Conservation (phyloP, 2,888 invertebrate species). For the Diarsia mendica region DNA sequence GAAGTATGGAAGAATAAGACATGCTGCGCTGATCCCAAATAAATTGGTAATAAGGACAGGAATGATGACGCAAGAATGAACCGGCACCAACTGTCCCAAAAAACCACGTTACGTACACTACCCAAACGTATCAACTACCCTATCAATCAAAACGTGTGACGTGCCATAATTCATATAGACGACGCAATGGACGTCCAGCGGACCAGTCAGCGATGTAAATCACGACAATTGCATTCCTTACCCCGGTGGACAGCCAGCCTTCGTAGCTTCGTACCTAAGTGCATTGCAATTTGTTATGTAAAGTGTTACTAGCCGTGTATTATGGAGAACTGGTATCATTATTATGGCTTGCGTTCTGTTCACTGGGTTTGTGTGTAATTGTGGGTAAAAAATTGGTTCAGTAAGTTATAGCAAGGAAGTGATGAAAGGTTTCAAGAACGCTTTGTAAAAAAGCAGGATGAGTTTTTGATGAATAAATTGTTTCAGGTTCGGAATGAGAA, state of each 20-base stretch:
- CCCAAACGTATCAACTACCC: constrained; percentile 25
- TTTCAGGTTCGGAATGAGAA: neutral
- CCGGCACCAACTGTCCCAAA: constrained; percentile 25
- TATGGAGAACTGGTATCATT: constrained; percentile 63
- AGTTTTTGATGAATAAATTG: neutral
- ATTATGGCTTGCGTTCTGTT: constrained; percentile 58
- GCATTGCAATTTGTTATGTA: constrained; percentile 74
- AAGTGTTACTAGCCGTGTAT: constrained; percentile 66
- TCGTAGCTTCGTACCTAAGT: constrained; percentile 65
- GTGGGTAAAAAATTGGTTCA: constrained; percentile 40
- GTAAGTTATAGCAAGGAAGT: constrained; percentile 29
- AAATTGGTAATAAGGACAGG: too few relatives aligned
- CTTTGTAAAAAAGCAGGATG: neutral
- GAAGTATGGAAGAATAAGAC: too few relatives aligned
- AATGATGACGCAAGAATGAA: too few relatives aligned
- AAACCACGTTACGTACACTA: constrained; percentile 30
- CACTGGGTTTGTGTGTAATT: constrained; percentile 45
- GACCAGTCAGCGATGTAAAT: constrained; percentile 71
- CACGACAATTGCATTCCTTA: constrained; percentile 68
- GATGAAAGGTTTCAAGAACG: constrained; percentile 8
- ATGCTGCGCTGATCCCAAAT: too few relatives aligned
- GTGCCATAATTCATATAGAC: constrained; percentile 59
- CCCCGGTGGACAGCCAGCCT: constrained; percentile 68
- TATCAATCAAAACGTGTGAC: constrained; percentile 53
- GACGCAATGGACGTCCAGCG: constrained; percentile 50